Percentiles rank a stretch among this genome's conserved stretches.
These are phyloP conservation scores for Actinia tenebrosa DNA, from an alignment of 64 coral and sea anemone genomes.

Conservation along the genomic window DNA sequence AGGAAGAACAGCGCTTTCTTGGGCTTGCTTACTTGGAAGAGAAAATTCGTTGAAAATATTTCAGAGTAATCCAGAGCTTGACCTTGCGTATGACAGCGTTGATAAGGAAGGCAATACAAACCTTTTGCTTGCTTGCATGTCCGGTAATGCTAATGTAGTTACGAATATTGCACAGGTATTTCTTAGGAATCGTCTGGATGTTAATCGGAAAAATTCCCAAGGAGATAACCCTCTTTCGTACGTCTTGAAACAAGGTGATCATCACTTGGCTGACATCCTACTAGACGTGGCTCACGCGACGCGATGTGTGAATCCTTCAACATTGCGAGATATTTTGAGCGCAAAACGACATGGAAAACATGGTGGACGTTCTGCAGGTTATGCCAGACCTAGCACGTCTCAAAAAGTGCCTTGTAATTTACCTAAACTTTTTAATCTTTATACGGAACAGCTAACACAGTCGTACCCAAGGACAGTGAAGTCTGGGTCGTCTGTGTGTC, in stretches of 20 bases:
- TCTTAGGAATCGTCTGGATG: constrained; percentile 51
- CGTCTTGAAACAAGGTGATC: constrained; percentile 24
- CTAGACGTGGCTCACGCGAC: constrained; percentile 41
- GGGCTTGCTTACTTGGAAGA: constrained; percentile 64
- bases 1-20: constrained; percentile 68
- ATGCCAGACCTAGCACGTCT: constrained; percentile 14
- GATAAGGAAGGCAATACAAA: constrained; percentile 73
- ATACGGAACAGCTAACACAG: constrained; percentile 56
- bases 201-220: constrained; percentile 48
- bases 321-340: constrained; percentile 9
- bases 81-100: constrained; percentile 53
- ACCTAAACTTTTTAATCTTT: constrained; percentile 42
- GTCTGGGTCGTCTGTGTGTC: not conserved
- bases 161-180: constrained; percentile 42
- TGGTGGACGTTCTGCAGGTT: not conserved
- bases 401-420: constrained; percentile 31
- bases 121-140: constrained; percentile 77
- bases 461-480: constrained; percentile 34
- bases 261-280: constrained; percentile 43
- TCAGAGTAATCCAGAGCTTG: constrained; percentile 62
- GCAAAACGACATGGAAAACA: constrained; percentile 8
- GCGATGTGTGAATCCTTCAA: not conserved
- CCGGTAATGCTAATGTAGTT: constrained; percentile 71
- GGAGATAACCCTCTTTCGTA: constrained; percentile 60
- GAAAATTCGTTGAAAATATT: constrained; percentile 73